Percentiles rank a stretch among this genome's conserved stretches.
phyloP scores from a whole-genome alignment of 2,888 invertebrate genomes.

The Parnassius apollo region DNA sequence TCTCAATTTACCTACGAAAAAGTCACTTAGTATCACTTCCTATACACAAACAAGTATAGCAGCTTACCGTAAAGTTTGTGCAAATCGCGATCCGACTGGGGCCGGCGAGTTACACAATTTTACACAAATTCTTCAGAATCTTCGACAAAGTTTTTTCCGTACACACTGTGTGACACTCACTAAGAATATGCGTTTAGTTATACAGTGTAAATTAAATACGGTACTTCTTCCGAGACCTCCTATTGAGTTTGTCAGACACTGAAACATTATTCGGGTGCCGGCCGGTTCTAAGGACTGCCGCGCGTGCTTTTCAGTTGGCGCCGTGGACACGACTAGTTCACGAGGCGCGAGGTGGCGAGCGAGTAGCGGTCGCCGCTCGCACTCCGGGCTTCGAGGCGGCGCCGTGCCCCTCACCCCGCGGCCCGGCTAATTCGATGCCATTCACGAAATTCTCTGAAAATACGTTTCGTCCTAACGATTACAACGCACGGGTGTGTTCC shows the following conservation, averaged over 20 bases:
- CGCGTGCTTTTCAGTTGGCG: conserved; percentile 74
- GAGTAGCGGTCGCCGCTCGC: conserved; percentile 46
- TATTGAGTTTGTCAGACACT: conserved; percentile 80
- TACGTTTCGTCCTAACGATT: conserved; percentile 47
- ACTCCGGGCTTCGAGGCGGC: conserved; percentile 48
- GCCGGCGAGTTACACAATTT: conserved; percentile 79
- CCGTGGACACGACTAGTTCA: conserved; percentile 72
- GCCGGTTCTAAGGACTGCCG: conserved; percentile 74
- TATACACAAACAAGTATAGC: conserved; percentile 36
- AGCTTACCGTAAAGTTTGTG: conserved; percentile 78
- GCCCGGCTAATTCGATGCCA: conserved; percentile 61
- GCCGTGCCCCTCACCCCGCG: conserved; percentile 39
- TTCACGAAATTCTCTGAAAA: conserved; percentile 72
- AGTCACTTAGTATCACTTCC: conserved; percentile 2
- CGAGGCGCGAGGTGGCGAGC: conserved; percentile 41
- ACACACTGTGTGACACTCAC: conserved; percentile 82
- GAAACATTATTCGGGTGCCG: conserved; percentile 81
- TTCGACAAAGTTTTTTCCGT: conserved; percentile 81
- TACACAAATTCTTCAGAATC: conserved; percentile 81
- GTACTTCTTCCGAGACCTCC: conserved; percentile 80
- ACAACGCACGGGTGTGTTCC: conserved; percentile 30
- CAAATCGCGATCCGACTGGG: conserved; percentile 73
- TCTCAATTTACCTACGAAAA: not conserved
- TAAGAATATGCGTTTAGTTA: conserved; percentile 79
- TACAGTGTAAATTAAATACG: conserved; percentile 78